Evolutionary conservation across 2,888 invertebrate species (phyloP), one percentile per base, ranked within the genome.

Genomic region (Drosophila anomalata): DNA sequence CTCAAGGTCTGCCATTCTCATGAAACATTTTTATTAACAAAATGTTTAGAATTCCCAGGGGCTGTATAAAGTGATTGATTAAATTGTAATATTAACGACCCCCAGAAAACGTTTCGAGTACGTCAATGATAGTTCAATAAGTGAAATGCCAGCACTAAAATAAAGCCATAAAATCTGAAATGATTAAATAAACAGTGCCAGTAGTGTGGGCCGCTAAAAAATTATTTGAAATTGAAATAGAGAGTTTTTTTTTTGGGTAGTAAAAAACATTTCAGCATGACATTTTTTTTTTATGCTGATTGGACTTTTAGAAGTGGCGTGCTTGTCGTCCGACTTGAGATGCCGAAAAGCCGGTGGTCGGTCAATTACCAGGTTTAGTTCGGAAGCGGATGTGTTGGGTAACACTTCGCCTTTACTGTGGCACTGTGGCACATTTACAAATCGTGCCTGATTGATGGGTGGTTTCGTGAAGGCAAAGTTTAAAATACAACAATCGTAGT

Each of bases 401-500:
- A 72, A 62, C 67, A 62, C 24, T 62, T 65, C 41, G 22, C 33
- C 54, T 26, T 5, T 24, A 24, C 4, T 24, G 3, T 24, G 12
- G 22, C 12, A 14, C 53, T 6, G 52, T 53, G 66, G 54, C 66
- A 66, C 66, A 66, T 66, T 65, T 52, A 39, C 70, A 61, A 65
- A 77, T 72, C n/a, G 62, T 51, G 59, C 22, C 24, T 70, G 74
- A 59, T 63, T 69, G 86, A 79, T 82, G 73, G 67, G 68, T 51
- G 14, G 22, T 3, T 12, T 12, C 47, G 52, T 24, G 17, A 24
- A 44, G 44, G 44, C 50, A 50, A 71, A 54, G 42, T 69, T 57
- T 68, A n/a, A 72, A 61, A 57, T 61, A 78, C 42, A 54, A 24
- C 60, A 22, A 70, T 69, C 69, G 26, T 52, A 71, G 31, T 65